Percentiles rank a stretch among this genome's conserved stretches.
phyloP scores from a whole-genome alignment of 2,888 invertebrate genomes.

The Dryococelus australis region DNA sequence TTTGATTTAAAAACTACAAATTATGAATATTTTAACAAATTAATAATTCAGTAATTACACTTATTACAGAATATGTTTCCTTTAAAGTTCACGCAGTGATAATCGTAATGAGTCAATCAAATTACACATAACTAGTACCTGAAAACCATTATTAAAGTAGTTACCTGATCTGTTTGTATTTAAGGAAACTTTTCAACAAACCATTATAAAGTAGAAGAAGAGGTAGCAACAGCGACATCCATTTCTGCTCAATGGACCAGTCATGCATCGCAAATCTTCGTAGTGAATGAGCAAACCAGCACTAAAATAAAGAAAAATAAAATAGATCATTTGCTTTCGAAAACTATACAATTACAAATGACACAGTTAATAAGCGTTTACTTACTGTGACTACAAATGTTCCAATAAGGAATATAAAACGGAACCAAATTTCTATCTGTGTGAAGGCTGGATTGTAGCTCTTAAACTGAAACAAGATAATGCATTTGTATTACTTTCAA shows the following conservation, averaged over 20 bases:
- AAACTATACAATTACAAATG: not conserved
- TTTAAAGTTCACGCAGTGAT: no score
- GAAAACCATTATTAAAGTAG: no score
- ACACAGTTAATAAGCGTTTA: slow-evolving; percentile 48
- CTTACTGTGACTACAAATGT: slow-evolving; percentile 89
- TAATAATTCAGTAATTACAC: no score
- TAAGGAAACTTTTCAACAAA: slow-evolving; percentile 60
- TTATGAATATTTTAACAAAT: no score
- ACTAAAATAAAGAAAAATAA: slow-evolving; percentile 66
- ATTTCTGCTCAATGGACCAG: slow-evolving; percentile 98
- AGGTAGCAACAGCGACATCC: slow-evolving; percentile 89
- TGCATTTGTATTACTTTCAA: not conserved
- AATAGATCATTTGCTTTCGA: not conserved
- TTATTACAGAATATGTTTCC: no score
- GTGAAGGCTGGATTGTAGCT: slow-evolving; percentile 96
- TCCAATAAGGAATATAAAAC: slow-evolving; percentile 88
- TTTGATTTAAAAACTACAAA: no score
- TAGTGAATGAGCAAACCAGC: slow-evolving; percentile 90
- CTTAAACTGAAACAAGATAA: slow-evolving; percentile 80
- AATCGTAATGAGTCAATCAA: no score
- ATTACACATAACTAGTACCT: no score
- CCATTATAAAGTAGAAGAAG: slow-evolving; percentile 90
- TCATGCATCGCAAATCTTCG: slow-evolving; percentile 87
- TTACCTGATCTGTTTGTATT: no score
- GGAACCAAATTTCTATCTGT: slow-evolving; percentile 96